Evolutionary conservation across 2,797 vertebrate species (phyloP).

Genomic region (Heterohyrax brucei): DNA sequence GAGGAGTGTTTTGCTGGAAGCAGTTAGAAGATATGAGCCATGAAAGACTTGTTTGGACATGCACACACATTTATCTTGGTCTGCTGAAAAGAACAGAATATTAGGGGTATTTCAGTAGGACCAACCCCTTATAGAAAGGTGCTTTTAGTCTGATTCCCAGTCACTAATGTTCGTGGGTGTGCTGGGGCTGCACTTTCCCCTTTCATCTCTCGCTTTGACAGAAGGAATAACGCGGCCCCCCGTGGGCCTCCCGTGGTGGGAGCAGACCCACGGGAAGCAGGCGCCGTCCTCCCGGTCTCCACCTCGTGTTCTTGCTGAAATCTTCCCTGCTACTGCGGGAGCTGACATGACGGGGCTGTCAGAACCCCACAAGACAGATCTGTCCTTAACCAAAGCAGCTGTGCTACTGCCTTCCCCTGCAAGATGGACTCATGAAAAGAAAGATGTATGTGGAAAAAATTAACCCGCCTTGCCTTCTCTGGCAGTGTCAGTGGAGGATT

Average conservation of each 20-base stretch:
- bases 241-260: conserved; percentile 86
- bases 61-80: neutral
- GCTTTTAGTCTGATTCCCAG: conserved; percentile 77
- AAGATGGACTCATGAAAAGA: conserved; percentile 83
- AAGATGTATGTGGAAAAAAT: conserved; percentile 86
- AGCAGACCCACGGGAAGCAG: conserved; percentile 88
- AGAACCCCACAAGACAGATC: conserved; percentile 88
- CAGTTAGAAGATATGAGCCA: conserved; percentile 89
- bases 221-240: conserved; percentile 88
- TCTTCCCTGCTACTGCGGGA: conserved; percentile 87
- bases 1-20: conserved; percentile 87
- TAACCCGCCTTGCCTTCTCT: conserved; percentile 66
- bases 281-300: conserved; percentile 88
- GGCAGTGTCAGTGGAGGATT: conserved; percentile 70
- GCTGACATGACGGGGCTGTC: conserved; percentile 90
- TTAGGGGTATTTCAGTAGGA: conserved; percentile 86
- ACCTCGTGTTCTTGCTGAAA: conserved; percentile 88
- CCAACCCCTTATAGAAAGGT: conserved; percentile 81
- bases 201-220: conserved; percentile 89
- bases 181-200: conserved; percentile 85
- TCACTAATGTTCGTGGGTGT: conserved; percentile 82
- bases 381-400: conserved; percentile 88
- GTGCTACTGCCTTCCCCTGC: conserved; percentile 80
- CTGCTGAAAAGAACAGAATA: conserved; percentile 58
- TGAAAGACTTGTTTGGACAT: conserved; percentile 88